A percentile compares a stretch with the other conserved stretches of the same genome.
These are phyloP conservation scores for Sphaeridia pumilis DNA, from an alignment of 2,888 invertebrate species.

Conservation along the genomic window DNA sequence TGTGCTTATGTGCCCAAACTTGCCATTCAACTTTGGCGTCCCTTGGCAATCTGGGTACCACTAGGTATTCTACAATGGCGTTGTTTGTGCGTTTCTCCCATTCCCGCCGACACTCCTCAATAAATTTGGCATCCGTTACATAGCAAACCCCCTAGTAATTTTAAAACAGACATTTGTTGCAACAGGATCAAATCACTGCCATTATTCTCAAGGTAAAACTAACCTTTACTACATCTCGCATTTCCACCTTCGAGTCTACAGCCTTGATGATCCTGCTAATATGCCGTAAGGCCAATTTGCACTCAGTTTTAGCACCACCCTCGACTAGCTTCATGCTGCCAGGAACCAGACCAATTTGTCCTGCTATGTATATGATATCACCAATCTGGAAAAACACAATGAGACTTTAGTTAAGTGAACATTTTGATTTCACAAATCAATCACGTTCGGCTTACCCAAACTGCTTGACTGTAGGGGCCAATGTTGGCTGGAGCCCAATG, in stretches of 20 bases:
- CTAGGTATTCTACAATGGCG: constrained; percentile 75
- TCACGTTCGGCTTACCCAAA: constrained; percentile 48
- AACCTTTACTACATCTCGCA: constrained; percentile 70
- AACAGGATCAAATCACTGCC: too few species aligned
- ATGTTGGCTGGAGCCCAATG: constrained; percentile 98
- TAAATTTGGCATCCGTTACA: constrained; percentile 57
- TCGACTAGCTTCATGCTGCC: constrained; percentile 61
- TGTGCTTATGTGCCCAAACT: constrained; percentile 79
- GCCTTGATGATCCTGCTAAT: constrained; percentile 69
- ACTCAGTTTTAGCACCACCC: constrained; percentile 69
- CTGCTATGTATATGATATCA: constrained; percentile 73
- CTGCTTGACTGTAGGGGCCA: constrained; percentile 89
- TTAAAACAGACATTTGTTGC: too few species aligned
- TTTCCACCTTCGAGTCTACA: constrained; percentile 60
- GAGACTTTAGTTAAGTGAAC: too few species aligned
- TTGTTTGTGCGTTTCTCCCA: constrained; percentile 69
- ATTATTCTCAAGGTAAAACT: constrained; percentile 6
- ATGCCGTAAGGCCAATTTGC: constrained; percentile 70
- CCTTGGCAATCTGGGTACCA: constrained; percentile 67
- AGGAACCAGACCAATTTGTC: constrained; percentile 82
- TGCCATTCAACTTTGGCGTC: constrained; percentile 82
- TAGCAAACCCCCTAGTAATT: constrained; percentile 81
- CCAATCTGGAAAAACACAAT: constrained; percentile 51
- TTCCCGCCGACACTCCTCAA: constrained; percentile 63
- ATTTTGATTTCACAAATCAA: background rate